Evolutionary conservation across 2,888 invertebrate species (phyloP), one percentile per base, ranked within the genome.

Genomic region (Smittia aterrima): DNA sequence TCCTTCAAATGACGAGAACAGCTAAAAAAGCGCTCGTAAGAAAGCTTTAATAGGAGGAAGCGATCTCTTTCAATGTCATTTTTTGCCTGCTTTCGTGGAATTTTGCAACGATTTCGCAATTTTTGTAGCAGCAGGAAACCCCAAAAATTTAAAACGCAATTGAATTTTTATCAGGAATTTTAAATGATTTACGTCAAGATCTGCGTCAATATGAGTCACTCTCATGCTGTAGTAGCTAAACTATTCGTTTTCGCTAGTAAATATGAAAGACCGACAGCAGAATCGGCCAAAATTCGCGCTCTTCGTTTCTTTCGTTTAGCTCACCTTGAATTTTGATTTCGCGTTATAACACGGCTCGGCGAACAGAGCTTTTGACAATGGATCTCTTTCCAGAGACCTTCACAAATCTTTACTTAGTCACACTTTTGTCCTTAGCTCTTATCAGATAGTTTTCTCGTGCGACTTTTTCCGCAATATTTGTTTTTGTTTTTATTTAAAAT

Each of bases 291-390:
- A 58, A 58, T 13, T 22, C 13, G 16, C 47, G 2, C 47, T 2
- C 47, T 47, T 22, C 18, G 22, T 22, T 13, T 6, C 58, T 18
- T 22, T 58, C 13, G n/a, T 18, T 58, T 4, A 47, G n/a, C 58
- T 58, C 58, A 58, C 58, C 58, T 58, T 58, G 58, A 58, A 58
- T 58, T 58, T 58, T 58, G 22, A 58, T 32, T 32, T 32, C n/a
- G n/a, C n/a, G n/a, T n/a, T n/a, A n/a, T 32, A 32, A 6, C 32
- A 32, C 32, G n/a, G n/a, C 9, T 32, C 32, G 32, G 32, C 32
- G 32, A 32, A 9, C 32, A 32, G 32, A 32, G 32, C 32, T 32
- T 32, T 32, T 32, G 32, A 32, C 32, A 32, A 32, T 9, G 3
- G 32, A 9, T 32, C 9, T 32, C 32, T 32, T 32, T 32, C 32